phyloP scores from a whole-genome alignment of 2,113 vertebrate species.

The Orycteropus afer region DNA sequence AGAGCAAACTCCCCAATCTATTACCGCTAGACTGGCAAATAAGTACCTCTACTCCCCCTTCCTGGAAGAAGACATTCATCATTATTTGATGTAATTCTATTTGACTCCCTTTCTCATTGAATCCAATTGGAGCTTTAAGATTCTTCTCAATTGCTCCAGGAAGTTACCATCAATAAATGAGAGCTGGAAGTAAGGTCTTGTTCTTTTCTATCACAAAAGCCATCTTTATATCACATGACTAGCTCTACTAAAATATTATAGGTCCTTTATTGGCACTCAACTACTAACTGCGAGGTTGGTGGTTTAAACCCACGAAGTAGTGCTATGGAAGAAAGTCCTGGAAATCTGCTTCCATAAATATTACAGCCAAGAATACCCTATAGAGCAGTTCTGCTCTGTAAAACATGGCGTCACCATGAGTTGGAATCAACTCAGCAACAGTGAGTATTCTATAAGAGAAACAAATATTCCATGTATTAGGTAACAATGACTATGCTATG shows the following conservation, averaged over 20 bases:
- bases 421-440: no score
- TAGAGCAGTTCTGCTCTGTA: background rate
- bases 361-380: background rate
- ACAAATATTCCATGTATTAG: background rate
- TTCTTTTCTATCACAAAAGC: background rate
- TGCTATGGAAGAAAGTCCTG: background rate
- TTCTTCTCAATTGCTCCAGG: background rate
- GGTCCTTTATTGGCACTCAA: background rate
- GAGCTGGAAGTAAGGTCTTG: background rate
- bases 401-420: no score
- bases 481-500: background rate
- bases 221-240: background rate
- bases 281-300: background rate
- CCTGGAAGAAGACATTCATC: background rate
- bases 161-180: background rate
- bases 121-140: background rate
- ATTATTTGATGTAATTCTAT: background rate
- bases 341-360: background rate
- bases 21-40: background rate
- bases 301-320: background rate
- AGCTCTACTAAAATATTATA: background rate
- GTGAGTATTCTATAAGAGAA: background rate
- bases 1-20: background rate
- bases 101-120: background rate
- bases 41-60: background rate